These are phyloP conservation scores for Delichon dasypus DNA, from an alignment of 2,797 vertebrate species.

Conservation along the genomic window DNA sequence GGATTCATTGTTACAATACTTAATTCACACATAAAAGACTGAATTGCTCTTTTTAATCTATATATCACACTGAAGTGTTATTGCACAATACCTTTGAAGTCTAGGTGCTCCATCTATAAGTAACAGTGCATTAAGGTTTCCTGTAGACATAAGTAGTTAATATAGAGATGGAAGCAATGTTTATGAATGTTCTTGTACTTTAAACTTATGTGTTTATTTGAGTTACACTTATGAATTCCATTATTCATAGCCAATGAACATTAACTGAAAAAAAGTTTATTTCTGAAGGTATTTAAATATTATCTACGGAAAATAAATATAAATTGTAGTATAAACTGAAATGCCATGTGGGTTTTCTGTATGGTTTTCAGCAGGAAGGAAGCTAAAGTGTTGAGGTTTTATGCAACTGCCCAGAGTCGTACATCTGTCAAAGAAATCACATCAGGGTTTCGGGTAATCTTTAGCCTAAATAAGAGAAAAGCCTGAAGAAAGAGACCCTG, in stretches of 20 bases:
- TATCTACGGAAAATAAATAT: neutral
- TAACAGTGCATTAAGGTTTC: neutral
- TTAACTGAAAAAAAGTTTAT: neutral
- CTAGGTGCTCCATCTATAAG: neutral
- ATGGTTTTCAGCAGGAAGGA: neutral
- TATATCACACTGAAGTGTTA: constrained; percentile 71
- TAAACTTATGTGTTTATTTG: neutral
- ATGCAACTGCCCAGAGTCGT: neutral
- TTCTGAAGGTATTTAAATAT: neutral
- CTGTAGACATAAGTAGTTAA: constrained; percentile 1
- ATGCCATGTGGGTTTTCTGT: neutral
- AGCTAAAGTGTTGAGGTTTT: neutral
- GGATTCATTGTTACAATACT: constrained; percentile 74
- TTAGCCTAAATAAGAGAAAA: neutral
- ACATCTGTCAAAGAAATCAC: neutral
- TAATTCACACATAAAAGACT: constrained; percentile 69
- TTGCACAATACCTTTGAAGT: constrained; percentile 37
- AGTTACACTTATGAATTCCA: neutral
- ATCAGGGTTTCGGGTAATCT: neutral
- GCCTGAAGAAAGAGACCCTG: neutral
- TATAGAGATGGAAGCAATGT: neutral
- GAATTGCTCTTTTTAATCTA: constrained; percentile 72
- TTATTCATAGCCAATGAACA: neutral
- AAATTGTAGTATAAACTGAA: neutral
- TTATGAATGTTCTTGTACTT: neutral